Base-by-base conservation (phyloP, 2,797 vertebrate species). In the Catharus ustulatus region DNA sequence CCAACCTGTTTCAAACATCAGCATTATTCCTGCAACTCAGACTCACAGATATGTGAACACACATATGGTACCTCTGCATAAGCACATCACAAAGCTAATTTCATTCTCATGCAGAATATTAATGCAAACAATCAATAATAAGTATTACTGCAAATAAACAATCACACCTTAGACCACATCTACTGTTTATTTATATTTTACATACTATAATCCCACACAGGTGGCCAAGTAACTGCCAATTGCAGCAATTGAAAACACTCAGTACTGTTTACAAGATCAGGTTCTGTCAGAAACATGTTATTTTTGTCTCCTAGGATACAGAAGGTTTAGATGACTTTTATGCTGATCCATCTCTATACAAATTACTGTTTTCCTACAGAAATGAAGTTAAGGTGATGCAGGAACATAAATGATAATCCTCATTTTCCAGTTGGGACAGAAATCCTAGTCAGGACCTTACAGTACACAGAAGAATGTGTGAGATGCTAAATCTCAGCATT, bases 191-290 rank as follows among this genome's bases (percentile, higher is more conserved):
- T 69, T 63, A 29, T 54, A 73, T 57, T 93, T 73, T 74, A 73
- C 1, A 2, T 48, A 42, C 27, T 54, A 32, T 57, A 95, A 83
- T 85, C 52, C 46, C 30, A n/a, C 40, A 89, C 45, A 89, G 63
- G 38, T 67, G 81, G 54, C 78, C 62, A 68, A 90, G 78, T 34
- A 90, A 72, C 54, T 86, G 88, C 42, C 83, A 81, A 80, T 1
- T 40, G 34, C 18, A 84, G 30, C 38, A 68, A 87, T 2, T 30
- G 72, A 90, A 82, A 94, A 57, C 42, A 84, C 20, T 59, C 52
- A 80, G 15, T 30, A 45, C 7, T 9, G 5, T 49, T 38, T 52
- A 58, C 20, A 49, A 84, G 57, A 84, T 29, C n/a, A 85, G 26
- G 26, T 46, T 80, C 78, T 64, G 45, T 57, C 64, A 71, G 58